These are phyloP conservation scores for Eleginops maclovinus DNA, from an alignment of 2,113 vertebrate genomes.

Conservation along the genomic window DNA sequence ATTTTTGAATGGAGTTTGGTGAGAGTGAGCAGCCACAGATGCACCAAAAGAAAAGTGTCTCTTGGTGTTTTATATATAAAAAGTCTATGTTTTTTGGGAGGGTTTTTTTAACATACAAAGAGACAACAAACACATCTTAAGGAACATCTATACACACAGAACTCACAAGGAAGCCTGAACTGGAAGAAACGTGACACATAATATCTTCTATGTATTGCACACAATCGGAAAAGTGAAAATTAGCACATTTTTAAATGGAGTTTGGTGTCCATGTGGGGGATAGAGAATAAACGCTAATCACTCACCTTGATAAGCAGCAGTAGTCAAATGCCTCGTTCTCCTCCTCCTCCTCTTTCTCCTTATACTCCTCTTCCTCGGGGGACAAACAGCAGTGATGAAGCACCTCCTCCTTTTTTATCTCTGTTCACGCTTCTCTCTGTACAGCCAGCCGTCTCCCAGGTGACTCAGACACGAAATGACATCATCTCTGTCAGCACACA, in stretches of 20 bases:
- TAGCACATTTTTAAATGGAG: no score
- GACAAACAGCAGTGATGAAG: slow-evolving; percentile 18
- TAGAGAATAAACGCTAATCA: no score
- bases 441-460: slow-evolving; percentile 71
- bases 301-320: slow-evolving; percentile 53
- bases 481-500: slow-evolving; percentile 79
- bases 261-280: no score
- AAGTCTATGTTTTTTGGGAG: no score
- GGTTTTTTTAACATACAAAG: no score
- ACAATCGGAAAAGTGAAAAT: no score
- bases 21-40: background rate
- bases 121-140: no score
- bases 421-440: slow-evolving; percentile 8
- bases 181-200: no score
- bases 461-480: slow-evolving; percentile 82
- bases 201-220: no score
- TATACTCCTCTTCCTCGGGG: slow-evolving; percentile 18
- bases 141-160: no score
- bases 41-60: background rate
- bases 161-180: no score
- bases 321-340: slow-evolving; percentile 10
- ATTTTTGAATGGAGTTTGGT: slow-evolving; percentile 29
- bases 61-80: no score
- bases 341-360: slow-evolving; percentile 26
- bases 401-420: slow-evolving; percentile 33